phyloP scores from a whole-genome alignment of 2,113 vertebrate genomes.

The Stercorarius parasiticus region DNA sequence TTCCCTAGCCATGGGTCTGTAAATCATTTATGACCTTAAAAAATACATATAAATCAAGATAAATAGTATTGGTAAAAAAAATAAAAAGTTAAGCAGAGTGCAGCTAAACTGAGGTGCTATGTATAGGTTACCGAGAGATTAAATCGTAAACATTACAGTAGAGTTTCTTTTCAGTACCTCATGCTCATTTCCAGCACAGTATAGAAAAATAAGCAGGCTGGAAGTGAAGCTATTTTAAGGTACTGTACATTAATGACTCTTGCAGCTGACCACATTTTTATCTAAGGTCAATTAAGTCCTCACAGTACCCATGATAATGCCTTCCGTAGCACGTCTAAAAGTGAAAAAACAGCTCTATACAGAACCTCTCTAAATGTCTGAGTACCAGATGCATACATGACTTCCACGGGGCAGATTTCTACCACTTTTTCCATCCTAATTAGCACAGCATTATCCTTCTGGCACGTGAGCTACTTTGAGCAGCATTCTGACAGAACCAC shows the following conservation, averaged over 20 bases:
- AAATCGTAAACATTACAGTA: background rate
- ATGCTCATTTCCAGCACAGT: background rate
- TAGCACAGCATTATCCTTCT: background rate
- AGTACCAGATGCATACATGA: rapidly evolving
- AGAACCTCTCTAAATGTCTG: background rate
- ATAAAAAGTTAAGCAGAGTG: background rate
- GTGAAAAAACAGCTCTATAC: background rate
- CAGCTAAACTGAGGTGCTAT: background rate
- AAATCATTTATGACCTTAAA: background rate
- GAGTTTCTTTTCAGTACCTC: background rate
- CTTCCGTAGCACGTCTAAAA: background rate
- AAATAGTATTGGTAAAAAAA: background rate
- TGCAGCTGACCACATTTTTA: background rate
- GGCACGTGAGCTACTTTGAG: background rate
- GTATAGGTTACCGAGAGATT: background rate
- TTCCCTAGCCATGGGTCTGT: background rate
- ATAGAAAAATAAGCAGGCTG: background rate
- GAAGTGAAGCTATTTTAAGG: constrained; percentile 12
- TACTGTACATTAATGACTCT: background rate
- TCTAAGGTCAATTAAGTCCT: background rate
- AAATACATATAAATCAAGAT: background rate
- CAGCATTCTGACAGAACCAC: background rate
- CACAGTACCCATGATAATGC: background rate
- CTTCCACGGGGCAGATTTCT: background rate
- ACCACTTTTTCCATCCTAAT: background rate